A percentile compares a stretch with the other conserved stretches of the same genome.
Conservation (phyloP, 2,797 vertebrate genomes). For the Borostomias antarcticus region DNA sequence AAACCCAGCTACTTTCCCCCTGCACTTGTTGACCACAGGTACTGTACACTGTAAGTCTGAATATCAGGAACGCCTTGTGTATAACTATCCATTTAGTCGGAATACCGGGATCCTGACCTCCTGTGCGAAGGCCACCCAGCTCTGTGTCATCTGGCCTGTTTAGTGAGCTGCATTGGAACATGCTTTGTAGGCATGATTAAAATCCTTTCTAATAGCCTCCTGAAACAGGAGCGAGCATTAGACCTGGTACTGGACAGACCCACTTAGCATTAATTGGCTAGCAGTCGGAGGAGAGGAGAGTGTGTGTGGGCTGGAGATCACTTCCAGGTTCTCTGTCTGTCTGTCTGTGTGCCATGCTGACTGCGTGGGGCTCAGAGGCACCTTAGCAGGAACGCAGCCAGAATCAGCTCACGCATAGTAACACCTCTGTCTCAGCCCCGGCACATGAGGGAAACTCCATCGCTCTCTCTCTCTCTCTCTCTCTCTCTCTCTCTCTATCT, state of each 20-base stretch:
- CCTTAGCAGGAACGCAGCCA: slow-evolving; percentile 41
- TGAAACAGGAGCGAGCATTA: slow-evolving; percentile 24
- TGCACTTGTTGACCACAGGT: background rate
- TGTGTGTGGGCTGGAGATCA: slow-evolving; percentile 64
- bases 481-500: no score
- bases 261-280: slow-evolving; percentile 58
- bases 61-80: background rate
- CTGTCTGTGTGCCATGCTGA: slow-evolving; percentile 48
- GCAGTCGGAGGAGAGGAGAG: slow-evolving; percentile 42
- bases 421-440: no score
- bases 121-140: slow-evolving; percentile 17
- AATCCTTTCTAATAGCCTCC: slow-evolving; percentile 46
- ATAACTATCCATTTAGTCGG: slow-evolving; percentile 5
- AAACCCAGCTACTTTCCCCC: background rate
- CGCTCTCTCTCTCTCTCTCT: no score
- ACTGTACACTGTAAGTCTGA: background rate
- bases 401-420: slow-evolving; percentile 35
- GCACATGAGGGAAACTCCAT: background rate
- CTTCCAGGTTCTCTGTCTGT: slow-evolving; percentile 58
- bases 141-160: slow-evolving; percentile 10
- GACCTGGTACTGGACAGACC: slow-evolving; percentile 46
- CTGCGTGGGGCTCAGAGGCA: slow-evolving; percentile 9
- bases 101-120: slow-evolving; percentile 3
- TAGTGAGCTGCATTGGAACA: slow-evolving; percentile 33
- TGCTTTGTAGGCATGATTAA: slow-evolving; percentile 48